A percentile compares a stretch with the other conserved stretches of the same genome.
These are phyloP conservation scores for Rhynchotus rufescens DNA, from an alignment of 2,797 vertebrate genomes.

Conservation along the genomic window DNA sequence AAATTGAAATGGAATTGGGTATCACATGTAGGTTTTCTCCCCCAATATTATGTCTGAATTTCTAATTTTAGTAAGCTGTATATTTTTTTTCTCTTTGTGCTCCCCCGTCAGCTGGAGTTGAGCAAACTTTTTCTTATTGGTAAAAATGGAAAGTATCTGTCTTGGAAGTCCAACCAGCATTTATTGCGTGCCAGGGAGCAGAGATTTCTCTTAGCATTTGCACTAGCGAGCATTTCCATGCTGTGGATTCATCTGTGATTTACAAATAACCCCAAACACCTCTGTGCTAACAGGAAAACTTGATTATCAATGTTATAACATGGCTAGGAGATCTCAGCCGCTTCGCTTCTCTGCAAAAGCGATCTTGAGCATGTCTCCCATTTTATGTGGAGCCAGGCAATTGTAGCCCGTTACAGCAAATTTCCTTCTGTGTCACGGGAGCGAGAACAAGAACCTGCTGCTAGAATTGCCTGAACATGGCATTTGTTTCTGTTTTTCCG, in stretches of 20 bases:
- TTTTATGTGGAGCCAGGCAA: neutral
- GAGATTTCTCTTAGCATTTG: neutral
- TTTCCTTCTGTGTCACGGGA: neutral
- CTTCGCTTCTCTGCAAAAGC: neutral
- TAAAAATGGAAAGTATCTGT: neutral
- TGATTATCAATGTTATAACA: neutral
- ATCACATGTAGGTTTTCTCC: neutral
- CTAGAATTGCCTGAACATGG: neutral
- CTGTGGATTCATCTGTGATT: neutral
- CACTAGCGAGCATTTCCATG: neutral
- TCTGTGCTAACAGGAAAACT: neutral
- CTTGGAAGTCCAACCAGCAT: neutral
- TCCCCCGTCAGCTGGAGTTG: neutral
- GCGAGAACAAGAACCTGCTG: neutral
- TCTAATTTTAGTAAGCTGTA: neutral
- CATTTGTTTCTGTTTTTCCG: neutral
- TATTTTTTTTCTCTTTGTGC: neutral
- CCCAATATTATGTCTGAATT: neutral
- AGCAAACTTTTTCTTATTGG: neutral
- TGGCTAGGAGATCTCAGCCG: neutral
- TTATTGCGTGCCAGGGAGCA: neutral
- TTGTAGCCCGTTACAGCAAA: no score
- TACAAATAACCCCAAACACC: neutral
- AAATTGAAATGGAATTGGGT: neutral
- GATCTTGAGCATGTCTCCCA: rapidly evolving